These are phyloP conservation scores for Peromyscus leucopus DNA, from an alignment of 2,113 vertebrate species.

Conservation along the genomic window DNA sequence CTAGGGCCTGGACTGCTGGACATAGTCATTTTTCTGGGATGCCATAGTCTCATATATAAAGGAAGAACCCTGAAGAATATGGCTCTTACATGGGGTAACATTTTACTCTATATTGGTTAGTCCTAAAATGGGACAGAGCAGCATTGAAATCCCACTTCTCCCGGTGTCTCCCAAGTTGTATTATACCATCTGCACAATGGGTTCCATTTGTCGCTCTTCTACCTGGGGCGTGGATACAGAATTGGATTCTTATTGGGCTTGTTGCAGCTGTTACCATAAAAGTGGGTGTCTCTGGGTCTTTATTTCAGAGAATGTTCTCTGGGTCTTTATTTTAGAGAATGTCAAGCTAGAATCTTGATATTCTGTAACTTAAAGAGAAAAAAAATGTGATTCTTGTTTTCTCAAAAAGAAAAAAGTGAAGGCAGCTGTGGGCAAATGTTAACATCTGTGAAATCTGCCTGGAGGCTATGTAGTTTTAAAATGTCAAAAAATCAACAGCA, in stretches of 20 bases:
- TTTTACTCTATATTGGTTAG: background rate
- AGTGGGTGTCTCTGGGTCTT: background rate
- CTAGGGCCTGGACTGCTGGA: background rate
- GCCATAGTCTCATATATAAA: background rate
- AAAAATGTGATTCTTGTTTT: constrained; percentile 12
- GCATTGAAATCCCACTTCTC: background rate
- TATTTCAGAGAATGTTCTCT: background rate
- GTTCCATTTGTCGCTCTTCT: background rate
- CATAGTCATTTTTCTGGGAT: background rate
- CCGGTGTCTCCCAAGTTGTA: background rate
- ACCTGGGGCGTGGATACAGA: background rate
- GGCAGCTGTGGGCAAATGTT: constrained; percentile 58
- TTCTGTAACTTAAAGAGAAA: constrained; percentile 2
- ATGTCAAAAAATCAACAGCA: constrained; percentile 60
- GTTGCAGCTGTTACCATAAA: background rate
- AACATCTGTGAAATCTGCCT: constrained; percentile 61
- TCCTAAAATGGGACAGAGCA: background rate
- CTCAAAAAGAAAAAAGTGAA: background rate
- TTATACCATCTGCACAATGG: background rate
- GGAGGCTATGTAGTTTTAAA: constrained; percentile 68
- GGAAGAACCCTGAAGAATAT: background rate
- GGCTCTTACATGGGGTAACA: background rate
- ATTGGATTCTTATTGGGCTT: background rate
- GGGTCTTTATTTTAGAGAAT: background rate
- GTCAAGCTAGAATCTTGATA: constrained; percentile 34